These are phyloP conservation scores for Pseudomyrmex gracilis DNA, from an alignment of 1,140 invertebrate species.

Conservation along the genomic window DNA sequence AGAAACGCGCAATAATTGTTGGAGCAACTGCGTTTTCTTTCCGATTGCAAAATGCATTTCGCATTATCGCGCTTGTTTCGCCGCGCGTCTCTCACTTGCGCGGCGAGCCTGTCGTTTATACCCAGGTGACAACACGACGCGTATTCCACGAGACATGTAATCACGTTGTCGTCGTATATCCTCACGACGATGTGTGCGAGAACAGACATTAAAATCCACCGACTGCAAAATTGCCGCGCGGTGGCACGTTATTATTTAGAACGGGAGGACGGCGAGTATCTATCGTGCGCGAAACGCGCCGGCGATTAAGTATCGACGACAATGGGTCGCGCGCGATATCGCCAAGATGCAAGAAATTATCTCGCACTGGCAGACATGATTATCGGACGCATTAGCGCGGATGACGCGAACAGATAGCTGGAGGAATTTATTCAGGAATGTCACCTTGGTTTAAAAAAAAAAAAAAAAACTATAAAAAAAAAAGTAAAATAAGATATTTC, in stretches of 20 bases:
- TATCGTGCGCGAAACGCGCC: neutral
- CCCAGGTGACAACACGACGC: constrained; percentile 45
- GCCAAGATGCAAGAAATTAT: constrained; percentile 44
- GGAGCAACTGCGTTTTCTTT: neutral
- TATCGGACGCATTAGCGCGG: neutral
- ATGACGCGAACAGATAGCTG: neutral
- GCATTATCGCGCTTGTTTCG: neutral
- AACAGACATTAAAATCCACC: constrained; percentile 72
- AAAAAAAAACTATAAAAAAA: neutral
- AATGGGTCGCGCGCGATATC: constrained; percentile 21
- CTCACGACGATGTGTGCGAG: constrained; percentile 31
- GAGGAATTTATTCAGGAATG: neutral
- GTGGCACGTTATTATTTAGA: constrained; percentile 71
- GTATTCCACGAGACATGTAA: constrained; percentile 64
- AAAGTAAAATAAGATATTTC: neutral
- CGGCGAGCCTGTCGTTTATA: constrained; percentile 60
- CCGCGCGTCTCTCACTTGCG: constrained; percentile 54
- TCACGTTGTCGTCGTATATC: constrained; percentile 71
- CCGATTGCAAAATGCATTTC: constrained; percentile 42
- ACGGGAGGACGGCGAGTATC: neutral
- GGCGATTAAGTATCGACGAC: constrained; percentile 42
- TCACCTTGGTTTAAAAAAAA: neutral
- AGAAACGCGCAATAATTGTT: too few species aligned
- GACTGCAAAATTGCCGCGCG: constrained; percentile 67
- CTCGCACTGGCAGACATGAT: neutral